Conservation (phyloP, 1,140 invertebrate genomes). For the Drusus annulatus region DNA sequence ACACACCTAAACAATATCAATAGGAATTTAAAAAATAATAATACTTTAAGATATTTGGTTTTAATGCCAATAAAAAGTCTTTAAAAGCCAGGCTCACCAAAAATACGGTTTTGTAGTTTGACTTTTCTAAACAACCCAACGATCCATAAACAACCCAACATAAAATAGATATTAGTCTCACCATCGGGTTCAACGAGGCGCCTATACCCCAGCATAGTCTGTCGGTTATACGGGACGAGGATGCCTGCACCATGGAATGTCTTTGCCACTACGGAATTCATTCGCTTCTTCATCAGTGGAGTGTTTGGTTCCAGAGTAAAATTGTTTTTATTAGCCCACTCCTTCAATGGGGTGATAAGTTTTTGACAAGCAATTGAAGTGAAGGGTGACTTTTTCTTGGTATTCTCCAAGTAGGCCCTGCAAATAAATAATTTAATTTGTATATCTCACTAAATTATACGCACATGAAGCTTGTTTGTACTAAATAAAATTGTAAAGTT, state of each 20-base stretch:
- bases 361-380: slow-evolving; percentile 74
- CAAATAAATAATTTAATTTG: not conserved
- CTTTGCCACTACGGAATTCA: slow-evolving; percentile 81
- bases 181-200: slow-evolving; percentile 81
- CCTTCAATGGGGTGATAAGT: slow-evolving; percentile 76
- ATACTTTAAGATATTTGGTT: no score
- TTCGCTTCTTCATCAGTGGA: slow-evolving; percentile 74
- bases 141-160: no score
- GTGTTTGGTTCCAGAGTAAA: slow-evolving; percentile 76
- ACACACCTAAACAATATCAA: no score
- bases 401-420: slow-evolving; percentile 77
- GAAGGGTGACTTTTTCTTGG: slow-evolving; percentile 78
- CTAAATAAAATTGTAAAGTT: no score
- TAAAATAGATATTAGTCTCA: slow-evolving; percentile 63
- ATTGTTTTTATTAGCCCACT: slow-evolving; percentile 77
- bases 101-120: no score
- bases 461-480: no score
- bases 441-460: no score
- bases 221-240: slow-evolving; percentile 89
- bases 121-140: no score
- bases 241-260: slow-evolving; percentile 91
- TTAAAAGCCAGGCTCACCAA: no score
- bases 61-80: no score
- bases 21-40: no score
- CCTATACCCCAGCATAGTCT: slow-evolving; percentile 86